Evolutionary conservation across 2,888 invertebrate genomes (phyloP), one percentile per base, ranked within the genome.

Genomic region (Euclidia mi): DNA sequence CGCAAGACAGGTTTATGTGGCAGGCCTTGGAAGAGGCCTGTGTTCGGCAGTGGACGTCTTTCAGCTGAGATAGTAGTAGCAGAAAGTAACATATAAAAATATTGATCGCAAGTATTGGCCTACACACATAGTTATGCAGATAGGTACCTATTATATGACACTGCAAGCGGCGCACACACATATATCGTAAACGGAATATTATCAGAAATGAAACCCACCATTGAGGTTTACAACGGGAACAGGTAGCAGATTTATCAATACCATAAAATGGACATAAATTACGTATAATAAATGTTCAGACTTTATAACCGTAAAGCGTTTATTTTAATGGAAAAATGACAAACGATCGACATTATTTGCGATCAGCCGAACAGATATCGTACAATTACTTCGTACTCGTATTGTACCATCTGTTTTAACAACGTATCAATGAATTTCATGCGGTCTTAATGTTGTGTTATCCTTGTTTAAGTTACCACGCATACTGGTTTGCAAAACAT

Each of bases 291-390:
- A 79, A 84, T 79, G 63, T 75, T 65, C 71, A 49, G 62, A 75
- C 66, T 80, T 78, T 78, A 80, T 78, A 68, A 72, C 72, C 61
- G 60, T 61, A 67, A 59, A 68, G 49, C 75, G 62, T 74, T 80
- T 79, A 79, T 80, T 81, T 82, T 78, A 83, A 83, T 80, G 76
- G 72, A 70, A 76, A 76, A 78, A 80, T 81, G 78, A 82, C 74
- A 82, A 84, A 77, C 67, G 71, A 52, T 46, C 20, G 56, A 64
- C 65, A 77, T 75, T 75, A 79, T 75, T 74, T 62, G 58, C 57
- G 71, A 81, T 77, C 73, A 72, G 41, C 17, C 47, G n/a, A 61
- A 68, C 61, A 69, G 65, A 75, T 75, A 75, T 20, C 11, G 17
- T 3, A 58, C 50, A 56, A 62, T 75, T 68, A 65, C 57, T 62